Conservation (phyloP, 2,888 invertebrate genomes). For the Rhyacophila evoluta region DNA sequence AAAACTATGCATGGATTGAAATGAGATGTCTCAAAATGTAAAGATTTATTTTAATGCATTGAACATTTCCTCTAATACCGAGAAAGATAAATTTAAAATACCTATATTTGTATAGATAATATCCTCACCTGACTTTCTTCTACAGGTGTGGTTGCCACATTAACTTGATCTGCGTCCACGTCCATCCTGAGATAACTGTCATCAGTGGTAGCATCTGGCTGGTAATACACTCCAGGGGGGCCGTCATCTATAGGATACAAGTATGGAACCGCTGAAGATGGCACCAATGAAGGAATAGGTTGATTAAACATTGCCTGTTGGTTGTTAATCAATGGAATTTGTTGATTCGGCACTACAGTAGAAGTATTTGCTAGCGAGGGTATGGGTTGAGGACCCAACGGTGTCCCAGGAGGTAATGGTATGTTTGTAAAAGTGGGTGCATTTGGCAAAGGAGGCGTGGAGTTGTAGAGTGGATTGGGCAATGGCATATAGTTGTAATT, state of each 20-base stretch:
- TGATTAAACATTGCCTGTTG: slow-evolving; percentile 36
- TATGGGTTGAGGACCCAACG: slow-evolving; percentile 33
- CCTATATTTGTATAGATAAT: too few species aligned
- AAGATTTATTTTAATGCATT: too few species aligned
- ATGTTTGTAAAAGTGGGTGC: slow-evolving; percentile 41
- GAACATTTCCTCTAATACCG: too few species aligned
- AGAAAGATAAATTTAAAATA: too few species aligned
- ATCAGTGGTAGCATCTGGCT: not conserved
- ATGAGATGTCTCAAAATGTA: too few species aligned
- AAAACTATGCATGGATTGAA: too few species aligned
- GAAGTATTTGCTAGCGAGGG: slow-evolving; percentile 46
- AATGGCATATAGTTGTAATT: slow-evolving; percentile 41
- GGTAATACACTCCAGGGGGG: not conserved
- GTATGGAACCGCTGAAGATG: slow-evolving; percentile 59
- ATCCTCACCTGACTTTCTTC: not conserved
- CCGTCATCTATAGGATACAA: slow-evolving; percentile 32
- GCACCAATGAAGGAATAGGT: slow-evolving; percentile 43
- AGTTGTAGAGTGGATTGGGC: slow-evolving; percentile 32
- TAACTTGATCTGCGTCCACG: not conserved
- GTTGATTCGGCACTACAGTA: slow-evolving; percentile 39
- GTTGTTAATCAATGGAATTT: not conserved
- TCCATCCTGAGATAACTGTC: not conserved
- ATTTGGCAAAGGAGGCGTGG: slow-evolving; percentile 32
- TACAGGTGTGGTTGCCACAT: not conserved
- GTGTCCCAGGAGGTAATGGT: slow-evolving; percentile 47